Evolutionary conservation across 1,140 invertebrate species (phyloP).

Genomic region (Nasonia giraulti): DNA sequence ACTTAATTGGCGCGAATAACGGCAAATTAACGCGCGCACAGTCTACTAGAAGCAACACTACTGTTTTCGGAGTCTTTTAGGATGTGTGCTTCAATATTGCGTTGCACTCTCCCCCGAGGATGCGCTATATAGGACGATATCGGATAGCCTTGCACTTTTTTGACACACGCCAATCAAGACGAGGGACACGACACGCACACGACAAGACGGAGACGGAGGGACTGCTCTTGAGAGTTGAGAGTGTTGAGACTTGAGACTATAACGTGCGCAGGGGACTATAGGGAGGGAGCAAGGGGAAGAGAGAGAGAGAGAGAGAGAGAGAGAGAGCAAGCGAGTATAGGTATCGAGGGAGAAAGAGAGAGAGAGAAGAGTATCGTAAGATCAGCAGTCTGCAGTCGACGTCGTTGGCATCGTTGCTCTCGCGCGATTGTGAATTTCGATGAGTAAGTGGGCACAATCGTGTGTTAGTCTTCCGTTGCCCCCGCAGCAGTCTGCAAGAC

Average conservation of each 20-base stretch:
- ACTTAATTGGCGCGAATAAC: constrained; percentile 33
- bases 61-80: not conserved
- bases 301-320: not conserved
- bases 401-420: no score
- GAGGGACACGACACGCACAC: not conserved
- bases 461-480: constrained; percentile 6
- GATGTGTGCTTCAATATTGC: not conserved
- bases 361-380: not conserved
- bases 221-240: not conserved
- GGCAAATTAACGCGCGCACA: not conserved
- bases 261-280: no score
- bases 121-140: not conserved
- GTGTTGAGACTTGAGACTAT: no score
- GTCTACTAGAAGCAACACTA: not conserved
- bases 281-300: not conserved
- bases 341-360: not conserved
- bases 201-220: not conserved
- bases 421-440: not conserved
- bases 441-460: not conserved
- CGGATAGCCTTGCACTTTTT: constrained; percentile 4
- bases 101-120: not conserved
- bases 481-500: not conserved
- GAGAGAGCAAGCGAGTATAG: not conserved
- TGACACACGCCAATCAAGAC: not conserved
- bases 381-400: not conserved